These are phyloP conservation scores for Steinernema hermaphroditum DNA, from an alignment of 2,888 invertebrate species.

Conservation along the genomic window DNA sequence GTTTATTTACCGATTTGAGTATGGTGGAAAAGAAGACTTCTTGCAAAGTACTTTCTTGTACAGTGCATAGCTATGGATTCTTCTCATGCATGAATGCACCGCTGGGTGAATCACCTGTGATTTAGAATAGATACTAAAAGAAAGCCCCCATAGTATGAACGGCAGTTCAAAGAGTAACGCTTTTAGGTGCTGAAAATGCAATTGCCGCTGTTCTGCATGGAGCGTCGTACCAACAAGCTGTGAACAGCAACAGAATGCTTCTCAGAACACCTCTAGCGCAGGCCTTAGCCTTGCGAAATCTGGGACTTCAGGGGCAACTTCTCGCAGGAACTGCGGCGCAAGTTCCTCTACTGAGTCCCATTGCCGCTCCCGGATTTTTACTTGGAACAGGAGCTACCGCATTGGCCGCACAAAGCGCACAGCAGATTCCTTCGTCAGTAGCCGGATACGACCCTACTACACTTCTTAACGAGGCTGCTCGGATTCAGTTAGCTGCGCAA, in stretches of 20 bases:
- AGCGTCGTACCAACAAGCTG: constrained; percentile 15
- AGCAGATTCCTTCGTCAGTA: constrained; percentile 6
- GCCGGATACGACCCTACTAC: constrained; percentile 35
- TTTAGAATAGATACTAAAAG: constrained; percentile 10
- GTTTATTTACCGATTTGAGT: constrained; percentile 24
- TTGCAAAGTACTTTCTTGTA: constrained; percentile 3
- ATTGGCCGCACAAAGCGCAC: neutral
- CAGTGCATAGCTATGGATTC: neutral
- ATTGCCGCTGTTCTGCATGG: constrained; percentile 18
- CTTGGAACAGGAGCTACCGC: constrained; percentile 12
- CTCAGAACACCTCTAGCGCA: constrained; percentile 28
- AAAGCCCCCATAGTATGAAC: neutral
- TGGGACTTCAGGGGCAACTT: constrained; percentile 21
- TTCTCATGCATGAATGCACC: constrained; percentile 28
- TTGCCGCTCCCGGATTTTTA: constrained; percentile 8
- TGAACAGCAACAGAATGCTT: constrained; percentile 23
- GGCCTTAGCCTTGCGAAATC: constrained; percentile 44
- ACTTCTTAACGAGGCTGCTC: constrained; percentile 47
- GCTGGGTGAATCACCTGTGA: constrained; percentile 29
- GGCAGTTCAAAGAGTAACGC: too few relatives aligned
- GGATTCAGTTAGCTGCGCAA: constrained; percentile 42
- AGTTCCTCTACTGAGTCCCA: constrained; percentile 5
- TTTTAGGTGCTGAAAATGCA: constrained; percentile 11
- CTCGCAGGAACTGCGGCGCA: neutral
- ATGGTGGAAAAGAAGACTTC: constrained; percentile 8